phyloP scores from a whole-genome alignment of 2,888 invertebrate genomes.

The Melanophora roralis region DNA sequence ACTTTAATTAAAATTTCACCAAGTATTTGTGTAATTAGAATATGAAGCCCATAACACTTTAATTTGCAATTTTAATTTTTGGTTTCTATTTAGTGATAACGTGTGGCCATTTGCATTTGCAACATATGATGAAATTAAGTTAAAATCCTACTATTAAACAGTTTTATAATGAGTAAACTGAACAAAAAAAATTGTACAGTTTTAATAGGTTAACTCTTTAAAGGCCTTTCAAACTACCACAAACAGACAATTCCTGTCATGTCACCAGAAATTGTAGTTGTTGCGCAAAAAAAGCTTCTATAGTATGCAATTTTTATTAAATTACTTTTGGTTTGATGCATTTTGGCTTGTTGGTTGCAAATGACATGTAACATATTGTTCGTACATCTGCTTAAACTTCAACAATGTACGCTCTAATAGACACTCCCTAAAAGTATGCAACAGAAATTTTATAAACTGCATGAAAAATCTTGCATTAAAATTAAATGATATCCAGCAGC shows the following conservation, averaged over 20 bases:
- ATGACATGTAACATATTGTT: constrained; percentile 35
- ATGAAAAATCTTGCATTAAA: constrained; percentile 2
- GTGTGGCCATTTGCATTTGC: background rate
- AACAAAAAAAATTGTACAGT: background rate
- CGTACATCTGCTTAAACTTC: background rate
- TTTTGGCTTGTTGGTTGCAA: constrained; percentile 19
- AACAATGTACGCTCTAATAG: background rate
- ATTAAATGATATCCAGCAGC: constrained; percentile 44
- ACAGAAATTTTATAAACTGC: constrained; percentile 7
- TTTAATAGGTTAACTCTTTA: no score
- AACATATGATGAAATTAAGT: constrained; percentile 26
- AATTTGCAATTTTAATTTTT: background rate
- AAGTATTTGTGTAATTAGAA: background rate
- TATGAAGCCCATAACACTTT: background rate
- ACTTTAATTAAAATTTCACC: background rate
- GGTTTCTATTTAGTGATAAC: background rate
- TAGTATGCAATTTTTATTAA: constrained; percentile 25
- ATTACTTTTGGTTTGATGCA: constrained; percentile 1
- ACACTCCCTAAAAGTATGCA: constrained; percentile 16
- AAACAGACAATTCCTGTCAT: background rate
- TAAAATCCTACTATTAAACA: background rate
- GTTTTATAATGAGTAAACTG: background rate
- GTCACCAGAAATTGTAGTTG: background rate
- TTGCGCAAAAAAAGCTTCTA: background rate
- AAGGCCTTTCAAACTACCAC: background rate